A percentile compares a stretch with the other conserved stretches of the same genome.
Conservation (phyloP, 1,140 invertebrate species). For the Watersipora subatra region DNA sequence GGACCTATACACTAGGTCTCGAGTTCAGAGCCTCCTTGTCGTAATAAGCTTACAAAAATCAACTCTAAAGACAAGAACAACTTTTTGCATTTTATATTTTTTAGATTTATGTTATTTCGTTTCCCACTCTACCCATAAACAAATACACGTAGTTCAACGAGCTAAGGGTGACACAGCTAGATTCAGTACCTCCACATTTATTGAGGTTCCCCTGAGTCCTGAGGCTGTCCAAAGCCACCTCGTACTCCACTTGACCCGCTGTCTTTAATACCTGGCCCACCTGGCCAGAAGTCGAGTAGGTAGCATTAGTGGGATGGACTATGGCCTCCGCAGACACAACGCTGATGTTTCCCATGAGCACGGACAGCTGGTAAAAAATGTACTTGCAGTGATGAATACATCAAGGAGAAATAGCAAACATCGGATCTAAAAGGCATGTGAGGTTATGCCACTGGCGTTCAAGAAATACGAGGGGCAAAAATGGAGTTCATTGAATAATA, state of each 20-base stretch:
- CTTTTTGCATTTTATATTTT: no score
- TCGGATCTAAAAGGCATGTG: no score
- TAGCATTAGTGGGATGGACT: constrained; percentile 45
- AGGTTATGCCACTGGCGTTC: no score
- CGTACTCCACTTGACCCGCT: neutral
- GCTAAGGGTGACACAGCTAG: neutral
- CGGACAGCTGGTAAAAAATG: constrained; percentile 40
- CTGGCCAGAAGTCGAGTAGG: constrained; percentile 44
- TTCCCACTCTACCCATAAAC: no score
- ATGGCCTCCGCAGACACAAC: constrained; percentile 45
- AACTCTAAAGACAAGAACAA: no score
- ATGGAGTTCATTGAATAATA: no score
- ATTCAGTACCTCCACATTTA: neutral
- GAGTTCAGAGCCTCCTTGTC: no score
- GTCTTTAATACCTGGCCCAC: constrained; percentile 32
- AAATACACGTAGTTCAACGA: no score
- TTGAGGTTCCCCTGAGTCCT: neutral
- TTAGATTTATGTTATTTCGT: no score
- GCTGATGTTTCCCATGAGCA: constrained; percentile 46
- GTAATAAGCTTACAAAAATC: no score
- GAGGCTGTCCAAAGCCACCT: neutral
- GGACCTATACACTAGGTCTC: no score
- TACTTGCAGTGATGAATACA: neutral
- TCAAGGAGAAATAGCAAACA: neutral
- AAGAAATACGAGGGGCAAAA: no score